These are phyloP conservation scores for Tipula helvola DNA, from an alignment of 2,888 invertebrate species.

Conservation along the genomic window DNA sequence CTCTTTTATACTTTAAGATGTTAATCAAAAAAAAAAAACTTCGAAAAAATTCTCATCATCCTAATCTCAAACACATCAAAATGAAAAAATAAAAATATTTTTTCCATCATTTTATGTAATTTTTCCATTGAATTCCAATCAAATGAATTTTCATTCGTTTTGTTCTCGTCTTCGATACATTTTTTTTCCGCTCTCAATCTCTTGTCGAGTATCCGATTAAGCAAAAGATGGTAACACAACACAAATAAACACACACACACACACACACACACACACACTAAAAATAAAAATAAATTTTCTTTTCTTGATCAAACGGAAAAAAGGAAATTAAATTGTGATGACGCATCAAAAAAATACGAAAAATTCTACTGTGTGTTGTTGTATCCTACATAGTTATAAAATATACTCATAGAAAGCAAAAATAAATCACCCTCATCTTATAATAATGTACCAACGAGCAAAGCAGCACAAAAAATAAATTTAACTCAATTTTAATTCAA, in stretches of 20 bases:
- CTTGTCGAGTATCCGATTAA: neutral
- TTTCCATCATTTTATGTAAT: neutral
- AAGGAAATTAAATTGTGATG: conserved; percentile 4
- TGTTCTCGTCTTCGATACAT: neutral
- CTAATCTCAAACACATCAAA: neutral
- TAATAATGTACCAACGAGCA: neutral
- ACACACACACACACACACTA: neutral
- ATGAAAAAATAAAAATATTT: neutral
- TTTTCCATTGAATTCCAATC: neutral
- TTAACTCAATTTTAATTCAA: conserved; percentile 4
- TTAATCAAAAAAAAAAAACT: neutral
- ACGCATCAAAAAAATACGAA: neutral
- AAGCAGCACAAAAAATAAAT: neutral
- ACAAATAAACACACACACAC: neutral
- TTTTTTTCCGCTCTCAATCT: neutral
- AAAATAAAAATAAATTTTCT: neutral
- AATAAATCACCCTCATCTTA: neutral
- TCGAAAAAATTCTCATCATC: neutral
- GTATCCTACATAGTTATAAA: neutral
- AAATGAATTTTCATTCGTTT: neutral
- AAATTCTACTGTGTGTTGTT: neutral
- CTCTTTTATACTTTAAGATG: neutral
- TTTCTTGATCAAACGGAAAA: conserved; percentile 4
- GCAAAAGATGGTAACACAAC: conserved; percentile 4
- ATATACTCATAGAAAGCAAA: neutral